Base-by-base conservation (phyloP, 2,113 vertebrate genomes). In the Oplegnathus fasciatus region DNA sequence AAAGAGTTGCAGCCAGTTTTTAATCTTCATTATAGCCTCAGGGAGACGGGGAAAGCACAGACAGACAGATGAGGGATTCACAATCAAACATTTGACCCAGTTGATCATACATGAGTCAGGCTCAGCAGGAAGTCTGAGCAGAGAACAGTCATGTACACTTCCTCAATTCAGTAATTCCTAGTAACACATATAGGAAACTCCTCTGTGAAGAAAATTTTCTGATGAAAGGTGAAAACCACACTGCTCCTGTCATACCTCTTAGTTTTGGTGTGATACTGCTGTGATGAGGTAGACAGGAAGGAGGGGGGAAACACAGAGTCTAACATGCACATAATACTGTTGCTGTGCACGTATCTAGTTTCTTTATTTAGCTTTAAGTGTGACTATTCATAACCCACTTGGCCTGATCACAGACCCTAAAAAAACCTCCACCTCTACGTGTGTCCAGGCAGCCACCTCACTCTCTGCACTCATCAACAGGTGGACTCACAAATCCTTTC, bases 81-180 rank as follows among this genome's bases (percentile, higher is more conserved):
- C 18, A 77, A 20, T 52, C 28, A 20, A 57, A 60, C 80, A 40
- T 83, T 64, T 87, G 88, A 82, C 80, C 89, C 79, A 83, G 30
- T 90, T 82, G 44, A 54, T 77, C 42, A 52, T 4, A 78, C 40
- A 76, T 82, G 80, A 91, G 62, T 83, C 80, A 79, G 60, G 44
- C 18, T 26, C 48, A 54, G 52, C 88, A 86, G 78, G 81, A 89
- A 87, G 83, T 84, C 71, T 76, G 22, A 64, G 42, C 66, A 75
- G 14, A 75, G 17, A 54, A 44, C 44, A 60, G 70, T 54, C 57
- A 37, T 28, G 44, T 28, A 28, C 66, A 87, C 89, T 89, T 93
- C 91, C 91, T 86, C 79, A 57, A 55, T 86, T 88, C 80, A 71
- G 40, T 66, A n/a, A 90, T 92, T 91, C 87, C 86, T 54, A 0